phyloP scores from a whole-genome alignment of 2,888 invertebrate genomes.

The Glomeris marginata region DNA sequence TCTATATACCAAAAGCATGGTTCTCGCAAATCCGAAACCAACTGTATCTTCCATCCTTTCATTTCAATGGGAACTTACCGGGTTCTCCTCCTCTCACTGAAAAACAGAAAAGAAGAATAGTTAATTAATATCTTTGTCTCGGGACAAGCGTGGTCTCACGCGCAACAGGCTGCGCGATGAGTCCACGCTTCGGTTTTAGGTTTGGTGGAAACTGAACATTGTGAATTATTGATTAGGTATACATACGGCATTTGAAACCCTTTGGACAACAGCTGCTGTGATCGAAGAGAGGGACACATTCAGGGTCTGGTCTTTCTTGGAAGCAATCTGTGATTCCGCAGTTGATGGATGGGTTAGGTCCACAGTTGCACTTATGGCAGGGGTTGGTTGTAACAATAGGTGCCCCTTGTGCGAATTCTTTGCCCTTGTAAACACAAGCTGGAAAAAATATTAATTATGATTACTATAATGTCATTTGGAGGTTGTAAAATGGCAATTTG shows the following conservation, averaged over 20 bases:
- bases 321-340: conserved; percentile 11
- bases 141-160: too few species aligned
- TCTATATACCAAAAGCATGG: background rate
- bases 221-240: too few species aligned
- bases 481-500: too few species aligned
- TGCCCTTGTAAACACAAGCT: conserved; percentile 12
- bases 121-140: background rate
- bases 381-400: conserved; percentile 11
- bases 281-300: conserved; percentile 11
- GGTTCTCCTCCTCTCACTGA: background rate
- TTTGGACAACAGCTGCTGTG: conserved; percentile 12
- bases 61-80: too few species aligned
- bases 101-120: background rate
- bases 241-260: conserved; percentile 12
- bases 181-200: too few species aligned
- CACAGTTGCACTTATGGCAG: conserved; percentile 12
- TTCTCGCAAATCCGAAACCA: too few species aligned
- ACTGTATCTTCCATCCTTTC: too few species aligned
- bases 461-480: background rate
- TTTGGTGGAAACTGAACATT: too few species aligned
- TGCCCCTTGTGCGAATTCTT: conserved; percentile 7
- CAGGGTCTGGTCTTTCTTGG: conserved; percentile 9
- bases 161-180: too few species aligned
- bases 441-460: background rate
- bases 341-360: conserved; percentile 2